These are phyloP conservation scores for Orthonevra nobilis DNA, from an alignment of 2,888 invertebrate genomes.

Conservation along the genomic window DNA sequence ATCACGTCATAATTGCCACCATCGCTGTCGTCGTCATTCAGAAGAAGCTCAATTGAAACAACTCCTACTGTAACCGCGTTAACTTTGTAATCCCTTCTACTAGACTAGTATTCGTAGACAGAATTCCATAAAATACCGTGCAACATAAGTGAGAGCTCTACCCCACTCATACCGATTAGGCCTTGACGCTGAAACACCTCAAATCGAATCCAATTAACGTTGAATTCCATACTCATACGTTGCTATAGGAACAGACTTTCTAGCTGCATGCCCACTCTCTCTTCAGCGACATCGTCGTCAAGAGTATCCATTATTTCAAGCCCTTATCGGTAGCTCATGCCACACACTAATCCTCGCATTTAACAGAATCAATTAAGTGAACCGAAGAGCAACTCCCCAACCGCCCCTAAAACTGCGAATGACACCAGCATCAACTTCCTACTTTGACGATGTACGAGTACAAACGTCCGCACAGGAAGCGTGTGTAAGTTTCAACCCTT, in stretches of 20 bases:
- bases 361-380: slow-evolving; percentile 66
- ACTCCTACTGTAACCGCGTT: slow-evolving; percentile 36
- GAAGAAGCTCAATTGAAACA: slow-evolving; percentile 30
- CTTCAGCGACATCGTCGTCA: background rate
- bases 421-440: too few species aligned
- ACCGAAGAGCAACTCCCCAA: slow-evolving; percentile 18
- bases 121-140: slow-evolving; percentile 7
- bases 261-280: background rate
- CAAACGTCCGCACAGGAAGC: slow-evolving; percentile 50
- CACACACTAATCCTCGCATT: slow-evolving; percentile 67
- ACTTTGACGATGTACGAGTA: too few species aligned
- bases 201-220: slow-evolving; percentile 64
- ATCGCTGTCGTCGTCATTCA: slow-evolving; percentile 39
- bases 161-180: slow-evolving; percentile 35
- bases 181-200: slow-evolving; percentile 38
- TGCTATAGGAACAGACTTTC: too few species aligned
- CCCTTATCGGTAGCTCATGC: slow-evolving; percentile 65
- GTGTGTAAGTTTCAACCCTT: slow-evolving; percentile 54
- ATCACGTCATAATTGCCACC: slow-evolving; percentile 21
- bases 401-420: too few species aligned
- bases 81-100: slow-evolving; percentile 32
- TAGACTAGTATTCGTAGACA: too few species aligned
- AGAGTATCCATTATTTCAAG: slow-evolving; percentile 61
- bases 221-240: slow-evolving; percentile 11
- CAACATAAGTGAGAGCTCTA: slow-evolving; percentile 18